Percentiles rank a stretch among this genome's conserved stretches.
phyloP scores from a whole-genome alignment of 2,113 vertebrate species.

The Carassius carassius region DNA sequence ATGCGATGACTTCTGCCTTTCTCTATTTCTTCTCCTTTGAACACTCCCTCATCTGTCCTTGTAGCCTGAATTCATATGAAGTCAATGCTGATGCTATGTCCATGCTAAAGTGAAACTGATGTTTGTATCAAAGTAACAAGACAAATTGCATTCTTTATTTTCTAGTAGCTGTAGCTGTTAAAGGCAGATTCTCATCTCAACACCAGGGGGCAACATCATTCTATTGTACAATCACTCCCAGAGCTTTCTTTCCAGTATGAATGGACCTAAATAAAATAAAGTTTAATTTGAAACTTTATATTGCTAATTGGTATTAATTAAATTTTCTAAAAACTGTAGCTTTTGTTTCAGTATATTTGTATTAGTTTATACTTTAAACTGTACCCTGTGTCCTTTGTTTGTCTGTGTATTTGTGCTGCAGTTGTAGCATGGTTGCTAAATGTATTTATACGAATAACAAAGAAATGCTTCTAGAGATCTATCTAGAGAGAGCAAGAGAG shows the following conservation, averaged over 20 bases:
- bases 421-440: neutral
- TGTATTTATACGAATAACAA: conserved; percentile 46
- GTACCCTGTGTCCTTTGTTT: neutral
- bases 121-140: conserved; percentile 34
- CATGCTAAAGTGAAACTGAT: conserved; percentile 21
- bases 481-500: too few relatives aligned
- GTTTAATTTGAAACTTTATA: conserved; percentile 50
- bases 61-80: neutral
- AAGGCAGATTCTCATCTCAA: conserved; percentile 35
- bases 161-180: neutral
- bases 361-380: neutral
- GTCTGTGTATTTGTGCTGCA: neutral
- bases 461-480: conserved; percentile 27
- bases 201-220: conserved; percentile 73
- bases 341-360: neutral
- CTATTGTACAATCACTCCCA: conserved; percentile 41
- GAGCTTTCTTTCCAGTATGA: conserved; percentile 19
- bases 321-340: conserved; percentile 47
- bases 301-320: conserved; percentile 61
- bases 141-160: conserved; percentile 23
- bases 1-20: conserved; percentile 4
- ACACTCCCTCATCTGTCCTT: conserved; percentile 24
- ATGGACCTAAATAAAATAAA: conserved; percentile 51
- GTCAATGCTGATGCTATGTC: neutral
- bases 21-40: conserved; percentile 15